Evolutionary conservation across 2,888 invertebrate genomes (phyloP).

Genomic region (Meganola albula): DNA sequence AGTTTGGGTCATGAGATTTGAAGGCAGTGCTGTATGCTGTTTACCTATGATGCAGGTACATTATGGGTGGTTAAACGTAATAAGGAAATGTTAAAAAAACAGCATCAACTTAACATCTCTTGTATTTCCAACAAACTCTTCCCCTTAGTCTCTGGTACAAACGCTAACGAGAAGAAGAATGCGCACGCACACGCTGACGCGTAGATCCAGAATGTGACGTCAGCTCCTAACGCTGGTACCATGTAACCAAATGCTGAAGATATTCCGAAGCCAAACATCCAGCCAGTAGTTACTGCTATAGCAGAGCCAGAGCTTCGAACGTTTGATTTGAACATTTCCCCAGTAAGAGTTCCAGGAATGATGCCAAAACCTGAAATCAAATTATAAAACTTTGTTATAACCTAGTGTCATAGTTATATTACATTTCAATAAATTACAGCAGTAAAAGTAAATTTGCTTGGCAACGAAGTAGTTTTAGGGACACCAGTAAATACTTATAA

Average conservation of each 20-base stretch:
- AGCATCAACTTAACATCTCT: constrained; percentile 30
- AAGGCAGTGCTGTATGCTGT: no score
- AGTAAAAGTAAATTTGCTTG: no score
- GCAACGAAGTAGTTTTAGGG: no score
- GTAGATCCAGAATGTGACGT: constrained; percentile 32
- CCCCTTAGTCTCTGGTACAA: constrained; percentile 42
- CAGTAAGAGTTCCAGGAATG: constrained; percentile 34
- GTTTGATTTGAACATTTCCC: constrained; percentile 40
- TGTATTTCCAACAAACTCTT: constrained; percentile 35
- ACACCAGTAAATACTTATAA: no score
- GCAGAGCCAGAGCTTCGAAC: constrained; percentile 35
- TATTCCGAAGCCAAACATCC: constrained; percentile 32
- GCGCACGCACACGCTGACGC: constrained; percentile 20
- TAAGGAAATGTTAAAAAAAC: no score
- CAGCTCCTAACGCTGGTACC: constrained; percentile 23
- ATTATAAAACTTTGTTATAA: no score
- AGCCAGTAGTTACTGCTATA: constrained; percentile 22
- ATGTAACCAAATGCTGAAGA: constrained; percentile 29
- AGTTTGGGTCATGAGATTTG: no score
- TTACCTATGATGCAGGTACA: no score
- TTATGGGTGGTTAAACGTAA: no score
- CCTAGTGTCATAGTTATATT: no score
- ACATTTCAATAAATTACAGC: no score
- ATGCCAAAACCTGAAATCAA: constrained; percentile 33
- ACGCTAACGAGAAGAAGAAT: constrained; percentile 27